Evolutionary conservation across 2,888 invertebrate genomes (phyloP).

Genomic region (Stenichneumon culpator): DNA sequence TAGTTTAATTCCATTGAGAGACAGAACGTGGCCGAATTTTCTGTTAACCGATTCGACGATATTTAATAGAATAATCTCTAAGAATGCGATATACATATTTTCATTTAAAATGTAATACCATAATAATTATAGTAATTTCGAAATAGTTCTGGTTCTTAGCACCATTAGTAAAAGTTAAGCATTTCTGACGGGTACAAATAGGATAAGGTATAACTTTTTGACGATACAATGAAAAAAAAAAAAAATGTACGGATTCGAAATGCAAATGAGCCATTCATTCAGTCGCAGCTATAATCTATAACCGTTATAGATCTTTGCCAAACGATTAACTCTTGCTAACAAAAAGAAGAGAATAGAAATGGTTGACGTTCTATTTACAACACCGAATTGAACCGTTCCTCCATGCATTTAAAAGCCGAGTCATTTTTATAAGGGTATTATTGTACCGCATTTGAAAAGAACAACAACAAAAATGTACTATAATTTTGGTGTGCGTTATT

Average conservation of each 20-base stretch:
- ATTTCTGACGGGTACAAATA: slow-evolving; percentile 85
- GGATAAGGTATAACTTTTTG: slow-evolving; percentile 78
- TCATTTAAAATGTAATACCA: slow-evolving; percentile 56
- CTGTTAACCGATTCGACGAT: slow-evolving; percentile 55
- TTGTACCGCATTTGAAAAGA: slow-evolving; percentile 58
- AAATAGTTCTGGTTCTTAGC: slow-evolving; percentile 72
- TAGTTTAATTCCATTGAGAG: slow-evolving; percentile 53
- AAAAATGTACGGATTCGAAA: slow-evolving; percentile 76
- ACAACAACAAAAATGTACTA: slow-evolving; percentile 69
- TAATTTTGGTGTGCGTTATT: slow-evolving; percentile 77
- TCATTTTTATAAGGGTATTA: slow-evolving; percentile 76
- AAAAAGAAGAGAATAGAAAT: slow-evolving; percentile 48
- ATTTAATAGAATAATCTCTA: slow-evolving; percentile 59
- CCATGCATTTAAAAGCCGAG: slow-evolving; percentile 76
- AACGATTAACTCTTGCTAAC: slow-evolving; percentile 57
- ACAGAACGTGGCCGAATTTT: slow-evolving; percentile 34
- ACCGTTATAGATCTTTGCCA: slow-evolving; percentile 63
- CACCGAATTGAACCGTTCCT: slow-evolving; percentile 54
- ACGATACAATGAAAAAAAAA: slow-evolving; percentile 71
- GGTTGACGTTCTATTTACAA: slow-evolving; percentile 46
- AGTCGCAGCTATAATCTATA: slow-evolving; percentile 61
- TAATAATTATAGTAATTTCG: slow-evolving; percentile 55
- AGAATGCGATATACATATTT: slow-evolving; percentile 65
- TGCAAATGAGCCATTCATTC: slow-evolving; percentile 73
- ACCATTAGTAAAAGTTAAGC: slow-evolving; percentile 75